These are phyloP conservation scores for Entomobrya multifasciata DNA, from an alignment of 2,888 invertebrate genomes.

Conservation along the genomic window DNA sequence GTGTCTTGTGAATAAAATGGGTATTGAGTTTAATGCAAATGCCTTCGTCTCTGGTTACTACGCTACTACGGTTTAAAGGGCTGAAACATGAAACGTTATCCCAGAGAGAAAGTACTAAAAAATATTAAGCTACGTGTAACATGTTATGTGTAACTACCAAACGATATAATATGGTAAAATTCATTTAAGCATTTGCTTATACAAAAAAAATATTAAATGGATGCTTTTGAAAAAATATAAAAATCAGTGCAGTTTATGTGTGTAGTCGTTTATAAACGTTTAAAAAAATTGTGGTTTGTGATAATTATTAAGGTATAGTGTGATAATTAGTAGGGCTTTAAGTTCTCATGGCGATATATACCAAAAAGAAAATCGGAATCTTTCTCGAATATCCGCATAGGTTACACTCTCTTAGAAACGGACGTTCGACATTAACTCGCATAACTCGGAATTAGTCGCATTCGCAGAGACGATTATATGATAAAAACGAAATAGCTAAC, in stretches of 20 bases:
- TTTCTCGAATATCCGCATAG: background rate
- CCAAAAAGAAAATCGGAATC: too few relatives aligned
- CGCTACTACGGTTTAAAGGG: too few relatives aligned
- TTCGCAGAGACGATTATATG: too few relatives aligned
- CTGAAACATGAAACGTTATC: background rate
- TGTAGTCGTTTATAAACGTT: background rate
- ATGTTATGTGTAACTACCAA: background rate
- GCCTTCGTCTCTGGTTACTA: slow-evolving; percentile 36
- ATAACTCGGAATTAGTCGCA: too few relatives aligned
- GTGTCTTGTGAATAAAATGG: slow-evolving; percentile 51
- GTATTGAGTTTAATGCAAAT: slow-evolving; percentile 52
- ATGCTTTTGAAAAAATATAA: too few relatives aligned
- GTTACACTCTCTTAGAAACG: background rate
- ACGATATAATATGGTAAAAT: background rate
- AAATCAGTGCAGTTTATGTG: too few relatives aligned
- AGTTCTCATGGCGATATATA: too few relatives aligned
- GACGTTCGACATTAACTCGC: background rate
- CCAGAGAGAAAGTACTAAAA: background rate
- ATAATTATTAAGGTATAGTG: slow-evolving; percentile 34
- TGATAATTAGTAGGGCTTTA: background rate
- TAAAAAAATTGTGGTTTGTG: slow-evolving; percentile 41
- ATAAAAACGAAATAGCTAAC: too few relatives aligned
- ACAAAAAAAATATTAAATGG: slow-evolving; percentile 9
- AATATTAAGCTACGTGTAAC: background rate
- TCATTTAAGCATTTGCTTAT: too few relatives aligned